Evolutionary conservation across 2,797 vertebrate species (phyloP), one percentile per base, ranked within the genome.

Genomic region (Antrozous pallidus): DNA sequence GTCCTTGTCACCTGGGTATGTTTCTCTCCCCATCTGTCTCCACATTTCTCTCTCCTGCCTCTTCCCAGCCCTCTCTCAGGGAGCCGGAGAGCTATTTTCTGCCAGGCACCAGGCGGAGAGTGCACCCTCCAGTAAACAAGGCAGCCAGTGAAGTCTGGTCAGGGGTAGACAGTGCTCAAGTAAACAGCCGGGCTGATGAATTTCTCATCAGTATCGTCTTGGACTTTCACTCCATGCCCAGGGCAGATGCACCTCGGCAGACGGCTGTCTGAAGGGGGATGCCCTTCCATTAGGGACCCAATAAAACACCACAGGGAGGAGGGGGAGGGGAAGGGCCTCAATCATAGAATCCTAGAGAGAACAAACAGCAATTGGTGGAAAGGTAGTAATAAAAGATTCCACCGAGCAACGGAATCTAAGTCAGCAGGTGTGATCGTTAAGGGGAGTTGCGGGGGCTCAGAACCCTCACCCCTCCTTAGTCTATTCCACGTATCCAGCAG

Each of bases 111-210:
- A 42, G 47, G 17, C 28, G 18, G 26, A 31, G 28, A 12, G 18
- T 75, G 96, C 96, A 90, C 49, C 90, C 70, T 67, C 69, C 31
- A 85, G 79, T 91, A 95, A 96, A 97, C 92, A 96, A 16, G 54
- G 22, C 12, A 5, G 31, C 31, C 17, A n/a, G 8, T 6, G 16
- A 8, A 40, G 85, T 36, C 78, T 54, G 65, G 20, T 22, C 33
- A 0, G 78, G 47, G 33, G 70, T 14, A 28, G 75, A 26, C 42
- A 16, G 38, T 2, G 2, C 22, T 22, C n/a, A 7, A 42, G 93
- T 94, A 96, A 97, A 96, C 95, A 96, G 16, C 3, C 0, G 16
- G 20, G 56, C 74, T 82, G 93, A 82, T 69, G 61, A 94, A 54
- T 92, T 93, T 96, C 97, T 63, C 3, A 36, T 93, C 65, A 95